Evolutionary conservation across 2,113 vertebrate species (phyloP).

Genomic region (Periophthalmodon schlosseri): DNA sequence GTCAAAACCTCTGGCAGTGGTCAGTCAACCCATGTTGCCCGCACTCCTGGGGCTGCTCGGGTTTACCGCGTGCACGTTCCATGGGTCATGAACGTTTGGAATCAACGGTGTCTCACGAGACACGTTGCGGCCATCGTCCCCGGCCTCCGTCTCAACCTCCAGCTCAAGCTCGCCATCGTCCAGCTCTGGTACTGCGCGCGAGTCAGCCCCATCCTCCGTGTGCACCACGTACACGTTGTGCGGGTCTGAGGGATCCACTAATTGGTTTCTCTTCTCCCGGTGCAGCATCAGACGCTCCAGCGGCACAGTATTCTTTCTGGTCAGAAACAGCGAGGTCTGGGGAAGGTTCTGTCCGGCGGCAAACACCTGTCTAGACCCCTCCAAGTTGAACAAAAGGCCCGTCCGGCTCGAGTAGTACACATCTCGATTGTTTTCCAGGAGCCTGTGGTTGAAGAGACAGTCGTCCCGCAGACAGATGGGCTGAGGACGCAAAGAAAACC

Average conservation of each 20-base stretch:
- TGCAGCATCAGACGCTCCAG: constrained; percentile 83
- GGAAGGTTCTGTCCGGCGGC: constrained; percentile 82
- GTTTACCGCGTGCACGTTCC: constrained; percentile 71
- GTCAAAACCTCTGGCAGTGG: background rate
- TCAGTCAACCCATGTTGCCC: constrained; percentile 61
- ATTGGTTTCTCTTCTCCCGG: constrained; percentile 83
- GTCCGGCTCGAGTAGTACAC: constrained; percentile 87
- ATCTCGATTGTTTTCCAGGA: constrained; percentile 89
- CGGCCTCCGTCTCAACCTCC: constrained; percentile 55
- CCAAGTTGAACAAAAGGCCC: constrained; percentile 87
- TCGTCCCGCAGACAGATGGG: constrained; percentile 83
- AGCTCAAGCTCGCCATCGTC: constrained; percentile 65
- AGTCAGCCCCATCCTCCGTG: constrained; percentile 77
- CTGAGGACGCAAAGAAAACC: constrained; percentile 60
- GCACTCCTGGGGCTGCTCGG: constrained; percentile 73
- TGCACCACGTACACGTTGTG: constrained; percentile 43
- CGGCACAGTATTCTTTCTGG: constrained; percentile 86
- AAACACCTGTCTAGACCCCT: constrained; percentile 82
- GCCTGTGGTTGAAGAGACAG: constrained; percentile 85
- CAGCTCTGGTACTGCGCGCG: constrained; percentile 70
- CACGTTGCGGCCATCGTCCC: constrained; percentile 62
- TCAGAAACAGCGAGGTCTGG: constrained; percentile 84
- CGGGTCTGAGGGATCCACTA: constrained; percentile 70
- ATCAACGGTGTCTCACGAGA: constrained; percentile 72
- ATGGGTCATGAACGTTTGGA: constrained; percentile 80